phyloP scores from a whole-genome alignment of 2,797 vertebrate species.

The Mormyrus hasselquistii region DNA sequence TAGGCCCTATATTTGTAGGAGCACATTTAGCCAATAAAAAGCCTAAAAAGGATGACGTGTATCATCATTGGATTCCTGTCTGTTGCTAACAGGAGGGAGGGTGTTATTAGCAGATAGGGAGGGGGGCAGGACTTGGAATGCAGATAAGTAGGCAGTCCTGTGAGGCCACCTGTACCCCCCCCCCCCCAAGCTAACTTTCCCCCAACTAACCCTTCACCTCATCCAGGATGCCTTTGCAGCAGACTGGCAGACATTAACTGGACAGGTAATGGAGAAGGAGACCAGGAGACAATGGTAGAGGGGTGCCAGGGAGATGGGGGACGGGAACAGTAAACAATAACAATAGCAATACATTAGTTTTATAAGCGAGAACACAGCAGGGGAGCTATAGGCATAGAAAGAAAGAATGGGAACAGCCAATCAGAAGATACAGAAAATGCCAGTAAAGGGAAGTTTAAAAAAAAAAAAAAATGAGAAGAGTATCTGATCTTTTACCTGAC shows the following conservation, averaged over 20 bases:
- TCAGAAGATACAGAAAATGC: not conserved
- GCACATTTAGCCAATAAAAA: not conserved
- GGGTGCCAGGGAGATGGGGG: not conserved
- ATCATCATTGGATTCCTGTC: not conserved
- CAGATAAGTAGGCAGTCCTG: slow-evolving; percentile 32
- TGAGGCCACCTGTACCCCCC: slow-evolving; percentile 17
- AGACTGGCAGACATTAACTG: not conserved
- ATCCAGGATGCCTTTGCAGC: not conserved
- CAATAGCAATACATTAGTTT: not conserved
- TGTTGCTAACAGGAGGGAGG: not conserved
- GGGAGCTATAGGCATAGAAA: not conserved
- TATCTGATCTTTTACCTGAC: slow-evolving; percentile 3
- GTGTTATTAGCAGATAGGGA: slow-evolving; percentile 40
- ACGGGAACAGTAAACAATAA: not conserved
- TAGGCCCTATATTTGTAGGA: not conserved
- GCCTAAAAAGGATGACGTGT: not conserved
- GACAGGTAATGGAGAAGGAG: not conserved
- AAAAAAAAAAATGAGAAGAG: not conserved
- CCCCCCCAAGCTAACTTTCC: not conserved
- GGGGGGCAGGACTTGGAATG: slow-evolving; percentile 49
- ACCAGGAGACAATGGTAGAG: not conserved
- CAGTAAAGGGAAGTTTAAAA: not conserved
- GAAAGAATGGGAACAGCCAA: not conserved
- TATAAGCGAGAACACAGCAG: not conserved
- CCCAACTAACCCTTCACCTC: not conserved